Evolutionary conservation across 1,140 invertebrate genomes (phyloP), one percentile per base, ranked within the genome.

Genomic region (Aphidius ervi): DNA sequence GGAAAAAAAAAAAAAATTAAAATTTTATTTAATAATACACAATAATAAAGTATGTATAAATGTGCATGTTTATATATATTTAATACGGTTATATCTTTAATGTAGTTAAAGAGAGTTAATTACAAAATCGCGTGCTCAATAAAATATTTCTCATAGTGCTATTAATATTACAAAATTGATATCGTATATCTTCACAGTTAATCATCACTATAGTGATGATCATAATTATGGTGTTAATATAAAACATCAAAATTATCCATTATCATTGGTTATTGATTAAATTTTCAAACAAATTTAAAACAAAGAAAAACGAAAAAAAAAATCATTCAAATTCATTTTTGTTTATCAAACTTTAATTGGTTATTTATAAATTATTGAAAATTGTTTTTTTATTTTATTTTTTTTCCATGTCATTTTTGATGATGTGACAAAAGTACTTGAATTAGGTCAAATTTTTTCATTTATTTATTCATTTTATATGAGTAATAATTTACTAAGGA

Each of bases 51-150:
- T 16, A 16, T 16, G 16, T 16, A 16, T 16, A 16, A 16, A 16
- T 16, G 16, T 16, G 16, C 16, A 37, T 37, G 10, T 39, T 9
- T 9, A 42, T 42, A 6, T 16, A 54, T 54, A 37, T 40, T 54
- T 16, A 6, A 41, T 40, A 40, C 2, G 42, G 40, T 41, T 54
- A 10, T 41, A 40, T 41, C 16, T 16, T 3, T 42, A 37, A 16
- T 16, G 16, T 20, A 20, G 39, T 42, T n/a, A 7, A 40, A 43
- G 10, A 55, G 42, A 49, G 58, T 59, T 58, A 63, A 63, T 59
- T 63, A 63, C 40, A 23, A 20, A 46, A 63, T 63, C 62, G 58
- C 62, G 62, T 63, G 62, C 59, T 49, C 49, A 43, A 46, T 9
- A 39, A 49, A 52, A 53, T 54, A 37, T 61, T 46, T 56, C 58